These are phyloP conservation scores for Pelagia noctiluca DNA, from an alignment of 30 jellyfish, hydroid and myxozoan genomes.

Conservation along the genomic window DNA sequence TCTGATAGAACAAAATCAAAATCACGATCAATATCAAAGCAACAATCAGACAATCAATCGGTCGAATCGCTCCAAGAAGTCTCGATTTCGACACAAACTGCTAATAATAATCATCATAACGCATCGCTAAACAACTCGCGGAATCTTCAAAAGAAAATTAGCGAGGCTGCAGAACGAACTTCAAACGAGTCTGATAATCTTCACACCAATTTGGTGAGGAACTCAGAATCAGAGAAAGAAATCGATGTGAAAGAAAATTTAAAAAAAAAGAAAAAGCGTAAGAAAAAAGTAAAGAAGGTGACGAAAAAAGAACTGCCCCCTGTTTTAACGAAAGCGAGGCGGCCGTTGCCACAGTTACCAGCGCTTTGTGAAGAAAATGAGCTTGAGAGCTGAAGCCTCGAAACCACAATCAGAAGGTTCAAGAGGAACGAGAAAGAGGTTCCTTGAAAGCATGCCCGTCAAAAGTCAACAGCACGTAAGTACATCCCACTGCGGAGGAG, in stretches of 20 bases:
- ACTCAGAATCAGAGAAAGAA: slow-evolving; percentile 65
- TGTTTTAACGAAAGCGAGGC: slow-evolving; percentile 26
- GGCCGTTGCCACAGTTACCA: slow-evolving; percentile 42
- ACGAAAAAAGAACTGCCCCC: slow-evolving; percentile 52
- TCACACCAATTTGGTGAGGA: slow-evolving; percentile 26
- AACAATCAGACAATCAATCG: slow-evolving; percentile 12
- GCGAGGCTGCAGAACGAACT: too few species aligned
- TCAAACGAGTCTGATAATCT: too few species aligned
- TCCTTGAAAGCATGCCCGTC: too few species aligned
- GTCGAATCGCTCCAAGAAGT: slow-evolving; percentile 58
- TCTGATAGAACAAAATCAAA: too few species aligned
- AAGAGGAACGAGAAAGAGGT: too few species aligned
- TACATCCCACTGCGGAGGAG: too few species aligned
- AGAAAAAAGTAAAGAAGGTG: neutral
- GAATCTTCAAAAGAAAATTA: too few species aligned
- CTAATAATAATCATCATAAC: neutral
- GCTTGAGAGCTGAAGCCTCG: neutral
- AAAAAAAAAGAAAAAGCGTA: slow-evolving; percentile 12
- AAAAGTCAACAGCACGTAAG: too few species aligned
- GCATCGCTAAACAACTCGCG: too few species aligned
- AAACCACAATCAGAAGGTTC: too few species aligned
- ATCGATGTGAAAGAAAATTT: slow-evolving; percentile 47
- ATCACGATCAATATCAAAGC: too few species aligned
- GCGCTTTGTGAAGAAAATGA: slow-evolving; percentile 31
- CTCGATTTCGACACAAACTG: neutral